Conservation (phyloP, 2,888 invertebrate genomes). For the Coecobrya sp. region DNA sequence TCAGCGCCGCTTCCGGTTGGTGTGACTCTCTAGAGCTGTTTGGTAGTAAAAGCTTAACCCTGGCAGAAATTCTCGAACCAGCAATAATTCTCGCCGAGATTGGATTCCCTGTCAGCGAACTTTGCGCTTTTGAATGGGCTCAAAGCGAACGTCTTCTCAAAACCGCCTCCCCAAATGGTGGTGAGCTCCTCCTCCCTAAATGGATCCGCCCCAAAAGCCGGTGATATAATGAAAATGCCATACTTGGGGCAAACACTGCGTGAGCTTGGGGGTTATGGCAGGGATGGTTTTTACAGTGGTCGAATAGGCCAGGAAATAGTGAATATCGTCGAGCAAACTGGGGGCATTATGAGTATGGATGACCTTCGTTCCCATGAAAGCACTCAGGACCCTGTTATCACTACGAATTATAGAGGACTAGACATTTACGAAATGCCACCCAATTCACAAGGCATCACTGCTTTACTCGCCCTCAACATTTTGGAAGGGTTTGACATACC, state of each 20-base stretch:
- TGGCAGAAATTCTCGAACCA: constrained; percentile 81
- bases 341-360: constrained; percentile 82
- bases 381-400: constrained; percentile 83
- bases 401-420: constrained; percentile 84
- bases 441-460: constrained; percentile 88
- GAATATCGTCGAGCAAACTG: constrained; percentile 78
- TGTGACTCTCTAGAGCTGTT: constrained; percentile 83
- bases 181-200: constrained; percentile 87
- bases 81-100: constrained; percentile 71
- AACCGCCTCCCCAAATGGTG: constrained; percentile 86
- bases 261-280: constrained; percentile 82
- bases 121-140: constrained; percentile 5
- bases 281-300: constrained; percentile 84
- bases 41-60: constrained; percentile 81
- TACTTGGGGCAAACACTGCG: constrained; percentile 83
- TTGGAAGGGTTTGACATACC: constrained; percentile 87
- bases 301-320: constrained; percentile 84
- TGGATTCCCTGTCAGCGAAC: constrained; percentile 6
- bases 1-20: constrained; percentile 84
- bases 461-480: constrained; percentile 87
- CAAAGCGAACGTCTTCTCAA: constrained; percentile 78
- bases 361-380: constrained; percentile 81
- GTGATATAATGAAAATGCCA: constrained; percentile 87
- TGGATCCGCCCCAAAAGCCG: constrained; percentile 87
- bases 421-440: constrained; percentile 88